Conservation (phyloP, 2,797 vertebrate species). For the Sebastes ruberrimus region DNA sequence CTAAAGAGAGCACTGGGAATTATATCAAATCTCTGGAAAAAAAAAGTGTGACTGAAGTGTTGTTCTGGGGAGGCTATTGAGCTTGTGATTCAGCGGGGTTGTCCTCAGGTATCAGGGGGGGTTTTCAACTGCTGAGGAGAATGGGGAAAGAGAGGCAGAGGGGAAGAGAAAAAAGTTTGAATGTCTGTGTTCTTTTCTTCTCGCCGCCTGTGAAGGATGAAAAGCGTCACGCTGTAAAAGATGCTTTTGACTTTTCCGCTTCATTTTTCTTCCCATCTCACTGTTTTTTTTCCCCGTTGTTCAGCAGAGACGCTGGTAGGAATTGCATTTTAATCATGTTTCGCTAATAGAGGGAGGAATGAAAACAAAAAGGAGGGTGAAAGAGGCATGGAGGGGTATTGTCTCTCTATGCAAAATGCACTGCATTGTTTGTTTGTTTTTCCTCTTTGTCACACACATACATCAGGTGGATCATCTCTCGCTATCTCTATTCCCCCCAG, state of each 20-base stretch:
- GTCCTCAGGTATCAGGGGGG: slow-evolving; percentile 78
- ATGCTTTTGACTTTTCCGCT: slow-evolving; percentile 80
- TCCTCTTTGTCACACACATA: slow-evolving; percentile 59
- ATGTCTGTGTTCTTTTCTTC: slow-evolving; percentile 77
- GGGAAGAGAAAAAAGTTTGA: slow-evolving; percentile 68
- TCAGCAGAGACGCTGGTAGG: slow-evolving; percentile 72
- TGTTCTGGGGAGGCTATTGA: slow-evolving; percentile 80
- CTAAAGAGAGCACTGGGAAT: slow-evolving; percentile 85
- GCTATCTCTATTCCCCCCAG: slow-evolving; percentile 60
- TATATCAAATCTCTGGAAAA: slow-evolving; percentile 77
- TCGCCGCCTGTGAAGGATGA: slow-evolving; percentile 78
- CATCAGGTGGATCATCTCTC: slow-evolving; percentile 69
- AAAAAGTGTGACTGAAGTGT: slow-evolving; percentile 78
- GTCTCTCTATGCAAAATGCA: slow-evolving; percentile 75
- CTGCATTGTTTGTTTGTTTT: slow-evolving; percentile 75
- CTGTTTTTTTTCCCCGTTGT: slow-evolving; percentile 49
- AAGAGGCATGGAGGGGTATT: slow-evolving; percentile 72
- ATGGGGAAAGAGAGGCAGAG: slow-evolving; percentile 37
- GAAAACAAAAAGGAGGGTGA: slow-evolving; percentile 72
- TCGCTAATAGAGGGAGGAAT: slow-evolving; percentile 79
- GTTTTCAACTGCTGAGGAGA: slow-evolving; percentile 66
- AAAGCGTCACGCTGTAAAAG: slow-evolving; percentile 78
- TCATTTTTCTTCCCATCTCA: slow-evolving; percentile 67
- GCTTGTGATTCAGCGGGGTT: slow-evolving; percentile 71
- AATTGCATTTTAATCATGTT: slow-evolving; percentile 86